phyloP scores from a whole-genome alignment of 2,797 vertebrate genomes.

The Uromys caudimaculatus region DNA sequence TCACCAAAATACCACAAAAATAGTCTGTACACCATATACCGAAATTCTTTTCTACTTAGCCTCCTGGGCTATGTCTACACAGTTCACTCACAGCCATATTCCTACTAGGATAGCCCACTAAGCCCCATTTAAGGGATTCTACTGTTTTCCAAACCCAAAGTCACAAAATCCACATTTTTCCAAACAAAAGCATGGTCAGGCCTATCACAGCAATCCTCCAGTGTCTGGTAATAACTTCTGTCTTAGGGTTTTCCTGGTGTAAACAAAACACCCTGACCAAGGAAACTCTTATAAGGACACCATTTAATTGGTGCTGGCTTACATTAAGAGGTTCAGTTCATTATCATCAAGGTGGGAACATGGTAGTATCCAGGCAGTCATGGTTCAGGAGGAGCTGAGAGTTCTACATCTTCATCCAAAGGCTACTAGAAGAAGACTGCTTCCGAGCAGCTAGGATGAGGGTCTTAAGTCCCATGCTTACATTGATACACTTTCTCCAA shows the following conservation, averaged over 20 bases:
- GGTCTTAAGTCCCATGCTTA: too few relatives aligned
- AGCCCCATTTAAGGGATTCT: not conserved
- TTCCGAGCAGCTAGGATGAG: too few relatives aligned
- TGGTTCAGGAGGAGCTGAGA: too few relatives aligned
- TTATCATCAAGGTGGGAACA: too few relatives aligned
- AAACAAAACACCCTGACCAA: not conserved
- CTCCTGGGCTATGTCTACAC: not conserved
- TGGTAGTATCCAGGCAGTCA: too few relatives aligned
- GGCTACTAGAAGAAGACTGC: too few relatives aligned
- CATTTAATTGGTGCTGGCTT: too few relatives aligned
- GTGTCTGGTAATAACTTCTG: not conserved
- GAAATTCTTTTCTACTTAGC: not conserved
- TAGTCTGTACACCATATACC: not conserved
- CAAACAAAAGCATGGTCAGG: not conserved
- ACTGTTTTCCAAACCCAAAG: too few relatives aligned
- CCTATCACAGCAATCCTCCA: not conserved
- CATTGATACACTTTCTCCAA: too few relatives aligned
- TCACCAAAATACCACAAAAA: not conserved
- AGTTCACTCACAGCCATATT: not conserved
- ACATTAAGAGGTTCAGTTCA: too few relatives aligned
- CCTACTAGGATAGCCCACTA: not conserved
- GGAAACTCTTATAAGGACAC: too few relatives aligned
- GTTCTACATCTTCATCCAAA: too few relatives aligned
- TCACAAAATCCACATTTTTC: not conserved
- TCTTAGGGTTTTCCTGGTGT: not conserved